Evolutionary conservation across 2,888 invertebrate species (phyloP), one percentile per base, ranked within the genome.

Genomic region (Tholera decimalis): DNA sequence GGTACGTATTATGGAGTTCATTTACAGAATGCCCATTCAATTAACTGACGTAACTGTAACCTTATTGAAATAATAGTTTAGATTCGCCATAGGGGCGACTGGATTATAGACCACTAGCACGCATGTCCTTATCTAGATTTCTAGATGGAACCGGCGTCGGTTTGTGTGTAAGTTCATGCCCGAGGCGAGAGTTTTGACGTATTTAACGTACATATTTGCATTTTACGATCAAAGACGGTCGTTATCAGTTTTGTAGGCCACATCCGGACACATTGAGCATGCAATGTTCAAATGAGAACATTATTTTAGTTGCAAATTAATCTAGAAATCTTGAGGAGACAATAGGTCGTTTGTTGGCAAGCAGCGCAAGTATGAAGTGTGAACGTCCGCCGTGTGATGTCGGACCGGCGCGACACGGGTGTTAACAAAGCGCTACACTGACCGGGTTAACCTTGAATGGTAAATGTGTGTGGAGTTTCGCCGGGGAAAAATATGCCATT

Each of bases 401-500:
- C 84, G 86, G 81, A 83, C 82, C 82, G 84, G 85, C 85, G 86
- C 85, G 85, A 87, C 88, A 84, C 80, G 89, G 88, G 85, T 89
- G 91, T 92, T 92, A 92, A 94, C 93, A 94, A 94, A 92, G 91
- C 91, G 88, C 85, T 88, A 85, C 89, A 89, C 89, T 95, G 93
- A 95, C 95, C 95, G 93, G 94, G 95, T 95, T 93, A 95, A 88
- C 93, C 91, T 91, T 93, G 92, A 94, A 94, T 94, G 93, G 93
- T 91, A 93, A 94, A 93, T 93, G 92, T 92, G 91, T 85, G 89
- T 89, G 85, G 88, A 93, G 93, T 94, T 94, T 93, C 92, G 92
- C 93, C 84, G 86, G 87, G 91, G 91, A 94, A 94, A 95, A 95
- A 94, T 94, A 92, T 94, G 93, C 91, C 94, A 94, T 94, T 94